Percentiles rank a stretch among this genome's conserved stretches.
phyloP scores from a whole-genome alignment of 2,113 vertebrate species.

The Melanotaenia duboulayi region DNA sequence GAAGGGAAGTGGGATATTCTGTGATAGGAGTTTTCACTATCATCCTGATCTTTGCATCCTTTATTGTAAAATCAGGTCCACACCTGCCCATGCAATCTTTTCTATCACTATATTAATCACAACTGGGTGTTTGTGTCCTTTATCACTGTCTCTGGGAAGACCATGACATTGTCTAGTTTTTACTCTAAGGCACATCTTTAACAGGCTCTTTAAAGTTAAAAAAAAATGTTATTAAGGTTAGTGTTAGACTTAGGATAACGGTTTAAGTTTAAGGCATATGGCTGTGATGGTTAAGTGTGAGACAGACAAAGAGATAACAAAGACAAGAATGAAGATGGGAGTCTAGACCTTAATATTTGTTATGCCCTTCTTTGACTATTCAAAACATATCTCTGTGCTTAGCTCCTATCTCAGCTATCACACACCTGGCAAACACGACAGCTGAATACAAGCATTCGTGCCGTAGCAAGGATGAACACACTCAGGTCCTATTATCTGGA shows the following conservation, averaged over 20 bases:
- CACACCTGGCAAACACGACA: constrained; percentile 50
- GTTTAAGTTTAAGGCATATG: neutral
- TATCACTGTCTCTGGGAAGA: neutral
- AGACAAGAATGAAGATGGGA: neutral
- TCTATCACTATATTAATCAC: constrained; percentile 39
- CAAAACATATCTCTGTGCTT: constrained; percentile 11
- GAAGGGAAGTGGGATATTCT: constrained; percentile 26
- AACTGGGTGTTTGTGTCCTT: constrained; percentile 4
- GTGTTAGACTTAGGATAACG: neutral
- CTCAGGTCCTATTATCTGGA: constrained; percentile 35
- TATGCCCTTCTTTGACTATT: neutral
- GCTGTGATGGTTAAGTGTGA: neutral
- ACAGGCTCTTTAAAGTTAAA: neutral
- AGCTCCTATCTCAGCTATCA: constrained; percentile 50
- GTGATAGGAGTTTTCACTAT: constrained; percentile 31
- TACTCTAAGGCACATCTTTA: neutral
- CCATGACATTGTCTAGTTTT: neutral
- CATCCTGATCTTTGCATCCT: constrained; percentile 45
- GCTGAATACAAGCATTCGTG: constrained; percentile 37
- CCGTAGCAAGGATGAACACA: constrained; percentile 39
- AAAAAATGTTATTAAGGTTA: no score
- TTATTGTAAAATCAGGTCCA: constrained; percentile 40
- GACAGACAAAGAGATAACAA: neutral
- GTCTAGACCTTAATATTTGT: constrained; percentile 2
- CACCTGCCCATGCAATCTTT: constrained; percentile 51